Evolutionary conservation across 2,797 vertebrate genomes (phyloP), one percentile per base, ranked within the genome.

Genomic region (Buceros bicornis): DNA sequence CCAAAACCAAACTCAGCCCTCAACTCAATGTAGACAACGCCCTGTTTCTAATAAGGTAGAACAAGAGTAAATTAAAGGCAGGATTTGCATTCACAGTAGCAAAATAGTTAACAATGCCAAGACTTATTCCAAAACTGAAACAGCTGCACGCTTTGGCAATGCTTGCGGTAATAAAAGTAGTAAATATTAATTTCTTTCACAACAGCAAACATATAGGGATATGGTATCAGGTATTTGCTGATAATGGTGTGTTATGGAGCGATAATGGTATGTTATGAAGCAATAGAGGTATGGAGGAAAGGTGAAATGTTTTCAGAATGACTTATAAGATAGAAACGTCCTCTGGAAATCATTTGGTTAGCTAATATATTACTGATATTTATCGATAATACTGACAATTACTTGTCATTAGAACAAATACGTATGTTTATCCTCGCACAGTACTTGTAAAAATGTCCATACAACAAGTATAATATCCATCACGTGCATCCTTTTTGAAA

Each of bases 171-270:
- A 33, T 77, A 64, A 60, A 91, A 93, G 56, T 50, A 89, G 25
- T 56, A 95, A 91, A 91, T 62, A 80, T 10, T 43, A n/a, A 89
- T 77, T 86, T 87, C 28, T 60, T 82, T 78, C 61, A 60, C 42
- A 73, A 65, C 14, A 89, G 56, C 29, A 92, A 76, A 45, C 24
- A 71, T 64, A 84, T 26, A 84, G 70, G 77, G 60, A 31, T 93
- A 83, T 15, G 54, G 76, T 96, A 96, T 95, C 92, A 84, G 60
- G 81, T 66, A 56, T 80, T 90, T 94, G 66, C 62, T 95, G 95
- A 96, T 81, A 93, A 51, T 26, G 26, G 76, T 77, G 48, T 69
- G 78, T 76, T 92, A 54, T 13, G 18, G 57, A 90, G 53, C 0
- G 4, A 95, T 90, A 94, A 76, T 21, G 24, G 56, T 57, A 61